Evolutionary conservation across 1,140 invertebrate species (phyloP), one percentile per base, ranked within the genome.

Genomic region (Bombus pyrosoma): DNA sequence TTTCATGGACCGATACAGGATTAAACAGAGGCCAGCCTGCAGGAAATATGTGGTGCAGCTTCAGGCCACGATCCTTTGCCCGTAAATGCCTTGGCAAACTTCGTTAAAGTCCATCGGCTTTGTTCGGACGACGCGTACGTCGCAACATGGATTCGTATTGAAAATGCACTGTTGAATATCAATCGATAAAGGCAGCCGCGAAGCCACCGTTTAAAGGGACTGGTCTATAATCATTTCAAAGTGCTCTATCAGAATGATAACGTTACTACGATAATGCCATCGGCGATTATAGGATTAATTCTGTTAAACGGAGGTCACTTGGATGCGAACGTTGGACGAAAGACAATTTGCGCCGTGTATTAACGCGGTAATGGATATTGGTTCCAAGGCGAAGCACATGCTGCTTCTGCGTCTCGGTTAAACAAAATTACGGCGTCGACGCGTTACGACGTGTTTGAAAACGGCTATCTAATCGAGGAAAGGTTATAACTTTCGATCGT

Each of bases 81-180:
- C 76, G 66, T 81, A 78, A 85, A 85, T 85, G 83, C 87, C 41
- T 68, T 28, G 41, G 73, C 53, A 89, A 89, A 88, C 78, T 89
- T 87, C 82, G 86, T 90, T 81, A 84, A 53, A 53, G 89, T 28
- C 69, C 37, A 28, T 37, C 41, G 34, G 64, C 64, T 89, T 89
- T 82, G 77, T 80, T 64, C 62, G 41, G 43, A 43, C 39, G 37
- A 43, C 34, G 15, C 32, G 18, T 18, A 62, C 59, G 59, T 62
- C 59, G 59, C 59, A 62, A 62, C 57, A 32, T 22, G 66, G 80
- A 87, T 73, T 66, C 78, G 71, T 78, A 80, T 57, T 86, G 86
- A 41, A 71, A n/a, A 72, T 81, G 57, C n/a, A 22, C 64, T 12
- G 80, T 72, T 81, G 62, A 73, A 59, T 81, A 72, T 39, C 39